phyloP scores from a whole-genome alignment of 2,888 invertebrate genomes.

The Galerucella calmariensis region DNA sequence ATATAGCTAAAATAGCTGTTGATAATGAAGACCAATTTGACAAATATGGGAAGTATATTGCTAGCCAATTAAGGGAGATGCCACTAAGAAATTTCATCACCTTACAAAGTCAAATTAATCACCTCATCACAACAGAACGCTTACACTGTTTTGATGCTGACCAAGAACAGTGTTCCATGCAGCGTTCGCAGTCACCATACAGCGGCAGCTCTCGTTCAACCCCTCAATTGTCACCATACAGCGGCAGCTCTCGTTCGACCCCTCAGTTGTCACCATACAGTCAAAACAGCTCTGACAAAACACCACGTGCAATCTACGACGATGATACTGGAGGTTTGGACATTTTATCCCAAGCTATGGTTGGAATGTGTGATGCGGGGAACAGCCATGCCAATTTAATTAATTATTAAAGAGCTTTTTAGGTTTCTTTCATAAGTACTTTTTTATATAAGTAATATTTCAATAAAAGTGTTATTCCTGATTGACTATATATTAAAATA shows the following conservation, averaged over 20 bases:
- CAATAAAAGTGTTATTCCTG: not conserved
- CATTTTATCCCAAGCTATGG: conserved; percentile 26
- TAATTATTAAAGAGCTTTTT: not conserved
- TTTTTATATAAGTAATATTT: too few species aligned
- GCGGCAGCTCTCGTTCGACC: conserved; percentile 22
- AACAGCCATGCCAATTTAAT: conserved; percentile 13
- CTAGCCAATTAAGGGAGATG: conserved; percentile 19
- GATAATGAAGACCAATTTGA: conserved; percentile 16
- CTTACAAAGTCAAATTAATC: conserved; percentile 18
- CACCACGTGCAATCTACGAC: conserved; percentile 18
- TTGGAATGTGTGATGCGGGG: conserved; percentile 21
- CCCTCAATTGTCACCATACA: conserved; percentile 23
- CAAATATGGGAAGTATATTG: conserved; percentile 17
- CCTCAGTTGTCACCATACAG: conserved; percentile 24
- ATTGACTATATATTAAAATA: conserved; percentile 2
- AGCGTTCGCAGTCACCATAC: conserved; percentile 15
- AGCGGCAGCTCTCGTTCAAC: conserved; percentile 19
- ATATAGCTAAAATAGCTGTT: conserved; percentile 15
- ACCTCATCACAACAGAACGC: conserved; percentile 13
- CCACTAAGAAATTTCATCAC: conserved; percentile 19
- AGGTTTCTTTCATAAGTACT: too few species aligned
- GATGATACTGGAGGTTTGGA: conserved; percentile 24
- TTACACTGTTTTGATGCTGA: conserved; percentile 9
- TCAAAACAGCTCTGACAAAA: conserved; percentile 22
- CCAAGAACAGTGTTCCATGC: conserved; percentile 20